Conservation (phyloP, 2,888 invertebrate species). For the Melieria picta region DNA sequence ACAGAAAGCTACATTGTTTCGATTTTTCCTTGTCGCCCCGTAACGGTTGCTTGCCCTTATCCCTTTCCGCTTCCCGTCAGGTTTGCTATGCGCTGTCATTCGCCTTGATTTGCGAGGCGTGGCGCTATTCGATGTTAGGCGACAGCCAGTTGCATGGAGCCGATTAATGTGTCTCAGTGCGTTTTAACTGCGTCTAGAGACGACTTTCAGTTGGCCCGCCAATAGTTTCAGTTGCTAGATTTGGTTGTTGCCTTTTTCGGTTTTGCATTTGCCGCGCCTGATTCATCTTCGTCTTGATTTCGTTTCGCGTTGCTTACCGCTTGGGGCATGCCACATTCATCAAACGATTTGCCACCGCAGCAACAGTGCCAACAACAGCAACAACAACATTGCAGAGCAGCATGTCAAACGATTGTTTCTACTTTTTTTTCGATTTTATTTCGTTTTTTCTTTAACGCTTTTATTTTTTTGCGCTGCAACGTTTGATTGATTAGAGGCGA, state of each 20-base stretch:
- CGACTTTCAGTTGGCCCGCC: too few relatives aligned
- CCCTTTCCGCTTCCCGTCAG: too few relatives aligned
- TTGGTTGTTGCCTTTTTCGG: not conserved
- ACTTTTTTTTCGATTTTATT: constrained; percentile 38
- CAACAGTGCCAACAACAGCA: not conserved
- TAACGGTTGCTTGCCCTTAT: too few relatives aligned
- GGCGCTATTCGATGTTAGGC: constrained; percentile 2
- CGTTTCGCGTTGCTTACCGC: too few relatives aligned
- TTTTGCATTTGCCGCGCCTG: not conserved
- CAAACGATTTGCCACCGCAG: constrained; percentile 46
- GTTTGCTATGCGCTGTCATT: not conserved
- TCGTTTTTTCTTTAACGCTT: constrained; percentile 1
- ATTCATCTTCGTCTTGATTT: constrained; percentile 30
- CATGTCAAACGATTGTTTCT: constrained; percentile 49
- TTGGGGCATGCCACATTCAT: constrained; percentile 51
- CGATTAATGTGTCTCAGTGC: constrained; percentile 46
- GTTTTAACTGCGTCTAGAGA: too few relatives aligned
- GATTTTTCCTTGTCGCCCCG: too few relatives aligned
- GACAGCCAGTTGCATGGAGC: constrained; percentile 55
- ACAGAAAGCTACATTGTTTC: too few relatives aligned
- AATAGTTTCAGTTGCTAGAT: too few relatives aligned
- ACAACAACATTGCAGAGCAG: not conserved
- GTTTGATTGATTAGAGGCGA: constrained; percentile 59
- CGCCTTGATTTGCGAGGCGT: constrained; percentile 16
- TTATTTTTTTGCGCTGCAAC: constrained; percentile 18